phyloP scores from a whole-genome alignment of 2,888 invertebrate species.

The Yponomeuta malinellus region DNA sequence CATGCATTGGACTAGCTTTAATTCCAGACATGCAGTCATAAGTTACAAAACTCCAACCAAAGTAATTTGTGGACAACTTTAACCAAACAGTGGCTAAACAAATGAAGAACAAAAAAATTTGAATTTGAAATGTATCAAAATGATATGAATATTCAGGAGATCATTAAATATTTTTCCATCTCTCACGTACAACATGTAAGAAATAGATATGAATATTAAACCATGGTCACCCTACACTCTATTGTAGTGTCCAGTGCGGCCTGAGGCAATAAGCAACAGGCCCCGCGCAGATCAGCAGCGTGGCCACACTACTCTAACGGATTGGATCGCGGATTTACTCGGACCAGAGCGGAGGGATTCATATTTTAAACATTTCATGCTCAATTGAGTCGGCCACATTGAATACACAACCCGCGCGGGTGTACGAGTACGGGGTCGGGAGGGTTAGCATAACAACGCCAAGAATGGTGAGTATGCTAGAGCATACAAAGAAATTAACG shows the following conservation, averaged over 20 bases:
- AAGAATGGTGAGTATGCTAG: too few relatives aligned
- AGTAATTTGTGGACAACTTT: too few relatives aligned
- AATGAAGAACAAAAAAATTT: too few relatives aligned
- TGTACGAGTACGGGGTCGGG: neutral
- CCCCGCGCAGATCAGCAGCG: neutral
- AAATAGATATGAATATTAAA: neutral
- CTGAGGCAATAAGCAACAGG: neutral
- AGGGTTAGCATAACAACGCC: neutral
- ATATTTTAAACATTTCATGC: neutral
- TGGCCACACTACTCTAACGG: neutral
- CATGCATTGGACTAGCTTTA: too few relatives aligned
- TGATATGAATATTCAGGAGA: too few relatives aligned
- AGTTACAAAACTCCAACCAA: too few relatives aligned
- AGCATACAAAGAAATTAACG: too few relatives aligned
- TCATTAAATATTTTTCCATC: too few relatives aligned
- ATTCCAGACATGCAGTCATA: too few relatives aligned
- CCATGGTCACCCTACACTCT: neutral
- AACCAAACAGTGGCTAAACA: too few relatives aligned
- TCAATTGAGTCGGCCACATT: neutral
- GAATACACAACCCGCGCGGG: neutral
- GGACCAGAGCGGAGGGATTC: neutral
- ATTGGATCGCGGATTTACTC: neutral
- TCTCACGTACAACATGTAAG: too few relatives aligned
- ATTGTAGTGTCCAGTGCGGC: neutral
- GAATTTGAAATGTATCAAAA: too few relatives aligned